phyloP scores from a whole-genome alignment of 2,113 vertebrate species.

The Pterocles burchelli region DNA sequence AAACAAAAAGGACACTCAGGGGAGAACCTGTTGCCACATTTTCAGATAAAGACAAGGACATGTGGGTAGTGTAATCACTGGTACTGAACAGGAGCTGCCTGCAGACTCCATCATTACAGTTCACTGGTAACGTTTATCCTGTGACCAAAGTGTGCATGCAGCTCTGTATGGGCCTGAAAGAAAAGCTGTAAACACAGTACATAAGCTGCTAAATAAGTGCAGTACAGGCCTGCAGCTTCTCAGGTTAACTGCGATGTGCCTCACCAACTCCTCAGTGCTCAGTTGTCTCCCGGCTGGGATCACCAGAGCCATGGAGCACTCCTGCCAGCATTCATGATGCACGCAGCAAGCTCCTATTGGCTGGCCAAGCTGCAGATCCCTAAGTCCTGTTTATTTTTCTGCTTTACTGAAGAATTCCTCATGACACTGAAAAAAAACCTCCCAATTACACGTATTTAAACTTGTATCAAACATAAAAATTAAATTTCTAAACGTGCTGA shows the following conservation, averaged over 20 bases:
- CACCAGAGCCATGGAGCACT: accelerated
- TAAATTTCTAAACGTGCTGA: neutral
- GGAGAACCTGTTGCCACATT: neutral
- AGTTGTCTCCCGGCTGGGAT: neutral
- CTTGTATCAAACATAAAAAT: neutral
- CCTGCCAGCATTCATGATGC: accelerated
- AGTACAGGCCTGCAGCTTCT: neutral
- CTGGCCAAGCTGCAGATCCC: neutral
- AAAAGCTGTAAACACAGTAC: neutral
- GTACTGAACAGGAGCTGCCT: accelerated
- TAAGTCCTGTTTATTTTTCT: neutral
- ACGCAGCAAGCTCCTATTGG: accelerated
- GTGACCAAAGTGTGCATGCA: neutral
- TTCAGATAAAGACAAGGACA: neutral
- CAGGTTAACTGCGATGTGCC: neutral
- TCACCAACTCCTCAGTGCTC: accelerated
- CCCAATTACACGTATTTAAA: neutral
- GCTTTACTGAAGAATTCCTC: neutral
- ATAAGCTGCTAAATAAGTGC: neutral
- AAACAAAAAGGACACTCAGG: neutral
- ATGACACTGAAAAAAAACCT: neutral
- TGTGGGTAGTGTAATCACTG: accelerated
- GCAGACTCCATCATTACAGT: neutral
- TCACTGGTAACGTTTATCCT: neutral
- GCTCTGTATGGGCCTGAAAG: neutral